Base-by-base conservation (phyloP, 2,113 vertebrate species). In the Rhinoptilus africanus region DNA sequence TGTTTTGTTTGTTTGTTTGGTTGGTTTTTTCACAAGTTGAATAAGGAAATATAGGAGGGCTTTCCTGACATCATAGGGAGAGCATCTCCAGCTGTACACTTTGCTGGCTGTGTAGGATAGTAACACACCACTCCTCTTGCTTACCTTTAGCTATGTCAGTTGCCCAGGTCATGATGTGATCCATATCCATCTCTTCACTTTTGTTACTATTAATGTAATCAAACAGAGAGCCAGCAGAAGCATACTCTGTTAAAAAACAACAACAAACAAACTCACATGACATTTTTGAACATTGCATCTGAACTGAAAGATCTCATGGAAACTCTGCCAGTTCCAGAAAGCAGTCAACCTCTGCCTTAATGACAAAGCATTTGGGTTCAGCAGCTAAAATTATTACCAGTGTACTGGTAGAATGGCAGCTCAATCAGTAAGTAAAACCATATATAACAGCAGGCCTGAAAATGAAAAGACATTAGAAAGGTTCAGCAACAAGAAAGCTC, bases 111-210 rank as follows among this genome's bases (percentile, higher is more conserved):
- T 24, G 35, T 53, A 75, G 28, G 39, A 62, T 2, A 88, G 28
- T 13, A 59, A 66, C 9, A 28, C 8, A 8, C 45, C 11, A 37
- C 6, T 17, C 24, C 14, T 83, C 45, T 76, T 59, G 14, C 64
- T 97, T 98, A 99, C 99, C 99, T 99, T 99, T 99, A 93, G 99
- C 99, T 67, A 99, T 99, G 76, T 99, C 99, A 56, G 98, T 99
- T 94, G 99, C 99, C 99, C 99, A 99, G 6, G 99, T 99, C 99
- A 99, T 99, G 69, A 99, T 99, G 90, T 99, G 99, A 56, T 98
- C 98, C 98, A 99, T 99, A 97, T 99, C 99, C 98, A 99, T 99
- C 84, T 99, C 98, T 95, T 99, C 99, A 94, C 99, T 99, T 96
- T 98, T 98, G 69, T 98, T 98, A 88, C 99, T 99, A 94, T 99